A percentile compares a stretch with the other conserved stretches of the same genome.
Evolutionary conservation across 2,888 invertebrate genomes (phyloP).

Genomic region (Drepana falcataria): DNA sequence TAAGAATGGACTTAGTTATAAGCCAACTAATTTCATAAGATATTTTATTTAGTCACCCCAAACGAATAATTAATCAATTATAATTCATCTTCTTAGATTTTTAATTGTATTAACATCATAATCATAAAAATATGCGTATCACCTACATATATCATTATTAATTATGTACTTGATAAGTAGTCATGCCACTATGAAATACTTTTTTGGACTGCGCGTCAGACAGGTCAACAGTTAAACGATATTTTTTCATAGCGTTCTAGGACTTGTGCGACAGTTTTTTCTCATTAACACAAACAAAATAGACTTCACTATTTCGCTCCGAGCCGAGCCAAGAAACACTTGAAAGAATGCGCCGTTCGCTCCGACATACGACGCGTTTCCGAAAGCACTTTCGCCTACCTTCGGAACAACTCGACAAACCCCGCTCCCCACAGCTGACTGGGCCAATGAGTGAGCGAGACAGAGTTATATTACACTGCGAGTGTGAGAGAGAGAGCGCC

Average conservation of each 20-base stretch:
- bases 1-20: too few relatives aligned
- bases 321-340: slow-evolving; percentile 33
- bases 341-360: slow-evolving; percentile 43
- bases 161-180: too few relatives aligned
- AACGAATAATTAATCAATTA: too few relatives aligned
- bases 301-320: slow-evolving; percentile 19
- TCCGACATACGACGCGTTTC: slow-evolving; percentile 44
- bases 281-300: slow-evolving; percentile 17
- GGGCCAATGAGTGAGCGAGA: slow-evolving; percentile 51
- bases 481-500: slow-evolving; percentile 39
- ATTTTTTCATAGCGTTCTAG: not conserved
- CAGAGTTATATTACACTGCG: slow-evolving; percentile 19
- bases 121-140: too few relatives aligned
- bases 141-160: too few relatives aligned
- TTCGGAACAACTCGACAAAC: slow-evolving; percentile 57
- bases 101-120: too few relatives aligned
- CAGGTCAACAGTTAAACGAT: not conserved
- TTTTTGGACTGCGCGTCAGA: too few relatives aligned
- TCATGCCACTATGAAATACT: too few relatives aligned
- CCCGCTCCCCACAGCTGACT: slow-evolving; percentile 75
- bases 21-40: too few relatives aligned
- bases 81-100: too few relatives aligned
- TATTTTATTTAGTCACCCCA: too few relatives aligned
- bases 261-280: not conserved
- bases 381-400: slow-evolving; percentile 70